Evolutionary conservation across 2,113 vertebrate species (phyloP).

Genomic region (Aspidoscelis tigris): DNA sequence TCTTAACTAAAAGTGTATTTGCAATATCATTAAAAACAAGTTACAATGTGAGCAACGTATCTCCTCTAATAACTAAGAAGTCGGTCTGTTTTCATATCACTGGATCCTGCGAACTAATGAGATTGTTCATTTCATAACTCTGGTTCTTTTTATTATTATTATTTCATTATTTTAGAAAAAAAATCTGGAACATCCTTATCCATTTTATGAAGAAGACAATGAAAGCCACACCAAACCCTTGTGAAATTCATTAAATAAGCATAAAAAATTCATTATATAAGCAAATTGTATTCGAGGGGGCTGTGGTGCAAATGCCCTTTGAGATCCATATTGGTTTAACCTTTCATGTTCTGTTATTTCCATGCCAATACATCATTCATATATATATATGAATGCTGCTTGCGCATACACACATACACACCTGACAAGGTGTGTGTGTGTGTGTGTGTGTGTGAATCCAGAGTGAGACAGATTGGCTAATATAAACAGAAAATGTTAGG

Average conservation of each 20-base stretch:
- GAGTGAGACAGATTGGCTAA: too few relatives aligned
- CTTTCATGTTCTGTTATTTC: constrained; percentile 89
- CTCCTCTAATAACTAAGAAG: constrained; percentile 89
- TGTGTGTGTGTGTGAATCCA: constrained; percentile 18
- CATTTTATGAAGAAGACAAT: constrained; percentile 89
- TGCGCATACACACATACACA: too few relatives aligned
- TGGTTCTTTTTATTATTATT: constrained; percentile 93
- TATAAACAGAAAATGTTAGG: too few relatives aligned
- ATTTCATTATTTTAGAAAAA: constrained; percentile 87
- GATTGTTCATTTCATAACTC: constrained; percentile 96
- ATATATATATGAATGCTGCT: constrained; percentile 30
- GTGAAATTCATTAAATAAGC: constrained; percentile 99
- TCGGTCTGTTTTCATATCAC: constrained; percentile 91
- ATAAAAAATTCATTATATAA: constrained; percentile 99
- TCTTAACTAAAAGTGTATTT: constrained; percentile 86
- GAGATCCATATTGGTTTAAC: constrained; percentile 97
- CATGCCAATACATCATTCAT: constrained; percentile 52
- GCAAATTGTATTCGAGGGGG: constrained; percentile 88
- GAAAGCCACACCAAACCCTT: constrained; percentile 88
- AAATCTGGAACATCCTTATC: constrained; percentile 82
- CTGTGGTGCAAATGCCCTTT: constrained; percentile 89
- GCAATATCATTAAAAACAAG: constrained; percentile 82
- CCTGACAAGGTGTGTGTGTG: too few relatives aligned
- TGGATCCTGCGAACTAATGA: constrained; percentile 98
- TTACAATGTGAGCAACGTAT: constrained; percentile 77